A percentile compares a stretch with the other conserved stretches of the same genome.
Evolutionary conservation across 35 echinoderm and acorn worm genomes (phyloP).

Genomic region (Strongylocentrotus purpuratus): DNA sequence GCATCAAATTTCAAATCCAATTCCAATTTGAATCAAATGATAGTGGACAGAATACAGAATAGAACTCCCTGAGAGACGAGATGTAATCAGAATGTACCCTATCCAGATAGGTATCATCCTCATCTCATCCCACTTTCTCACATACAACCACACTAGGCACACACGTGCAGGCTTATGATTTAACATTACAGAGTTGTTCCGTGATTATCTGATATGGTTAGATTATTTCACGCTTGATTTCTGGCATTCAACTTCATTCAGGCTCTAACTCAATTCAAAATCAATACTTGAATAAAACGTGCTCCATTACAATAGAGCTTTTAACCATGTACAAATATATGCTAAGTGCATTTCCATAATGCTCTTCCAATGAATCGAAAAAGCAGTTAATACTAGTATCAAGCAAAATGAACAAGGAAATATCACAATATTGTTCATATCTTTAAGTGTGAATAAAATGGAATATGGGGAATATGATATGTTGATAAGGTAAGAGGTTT

Average conservation of each 20-base stretch:
- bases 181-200: background rate
- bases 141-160: background rate
- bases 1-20: background rate
- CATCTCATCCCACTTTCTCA: background rate
- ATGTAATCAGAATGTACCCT: background rate
- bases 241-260: background rate
- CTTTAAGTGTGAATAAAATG: background rate
- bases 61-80: background rate
- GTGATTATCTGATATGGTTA: background rate
- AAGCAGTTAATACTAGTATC: background rate
- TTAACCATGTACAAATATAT: background rate
- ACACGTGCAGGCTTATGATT: background rate
- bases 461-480: background rate
- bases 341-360: background rate
- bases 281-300: background rate
- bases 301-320: background rate
- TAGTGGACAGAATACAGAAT: background rate
- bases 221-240: slow-evolving; percentile 5
- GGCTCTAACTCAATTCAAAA: background rate
- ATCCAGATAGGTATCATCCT: background rate
- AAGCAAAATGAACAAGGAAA: background rate
- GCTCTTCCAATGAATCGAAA: background rate
- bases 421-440: background rate
- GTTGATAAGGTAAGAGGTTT: background rate
- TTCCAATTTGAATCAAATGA: background rate